Evolutionary conservation across 2,113 vertebrate genomes (phyloP), one percentile per base, ranked within the genome.

Genomic region (Xiphias gladius): DNA sequence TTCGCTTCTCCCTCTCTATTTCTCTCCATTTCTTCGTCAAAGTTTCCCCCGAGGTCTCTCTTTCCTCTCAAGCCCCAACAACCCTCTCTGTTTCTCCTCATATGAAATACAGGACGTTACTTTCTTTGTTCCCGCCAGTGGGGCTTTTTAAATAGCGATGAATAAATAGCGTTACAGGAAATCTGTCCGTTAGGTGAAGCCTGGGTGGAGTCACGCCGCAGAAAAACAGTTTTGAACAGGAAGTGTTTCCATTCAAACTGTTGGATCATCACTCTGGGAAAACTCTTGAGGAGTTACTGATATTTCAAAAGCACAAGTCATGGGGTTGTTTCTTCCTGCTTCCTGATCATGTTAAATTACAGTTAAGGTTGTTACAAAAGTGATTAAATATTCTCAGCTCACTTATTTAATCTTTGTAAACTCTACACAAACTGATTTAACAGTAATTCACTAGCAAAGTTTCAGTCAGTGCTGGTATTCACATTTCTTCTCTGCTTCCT

Each of bases 121-220:
- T 39, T 72, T 78, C 79, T 80, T 22, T 77, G 30, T 30, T 58
- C 81, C 68, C 7, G 0, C 32, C 39, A 55, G 24, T 2, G 0
- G 8, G 30, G 35, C 24, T 86, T 92, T 35, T 82, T 75, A 76
- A 82, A 73, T 66, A 75, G 66, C n/a, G 0, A 8, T 54, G 64
- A 64, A 70, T 76, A 58, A n/a, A n/a, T n/a, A n/a, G n/a, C 9
- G 46, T 67, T 80, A 1, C 35, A 79, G 78, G 57, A 89, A 88
- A 81, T 73, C 1, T 68, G 84, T 79, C 79, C 50, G 76, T 92
- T 91, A 74, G 37, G 4, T 85, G 32, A 79, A 76, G 74, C 32
- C 24, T 68, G 84, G 90, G 91, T 83, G 90, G 85, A 75, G 88
- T 86, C 69, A 10, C 16, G 22, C 55, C 48, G 61, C 48, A 13